phyloP scores from a whole-genome alignment of 1,140 invertebrate species.

The Frieseomelitta varia region DNA sequence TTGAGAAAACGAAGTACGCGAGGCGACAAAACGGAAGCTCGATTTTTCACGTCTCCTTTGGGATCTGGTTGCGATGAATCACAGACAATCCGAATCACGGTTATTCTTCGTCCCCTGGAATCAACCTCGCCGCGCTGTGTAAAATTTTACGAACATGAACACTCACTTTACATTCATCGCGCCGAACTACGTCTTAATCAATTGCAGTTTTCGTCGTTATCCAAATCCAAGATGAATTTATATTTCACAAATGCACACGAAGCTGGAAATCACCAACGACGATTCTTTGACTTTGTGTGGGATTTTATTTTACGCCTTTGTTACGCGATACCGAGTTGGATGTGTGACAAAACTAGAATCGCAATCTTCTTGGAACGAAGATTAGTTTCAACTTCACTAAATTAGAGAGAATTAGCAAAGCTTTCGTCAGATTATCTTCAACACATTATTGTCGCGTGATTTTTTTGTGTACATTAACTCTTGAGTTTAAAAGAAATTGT shows the following conservation, averaged over 20 bases:
- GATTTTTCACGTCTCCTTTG: not conserved
- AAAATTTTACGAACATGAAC: slow-evolving; percentile 2
- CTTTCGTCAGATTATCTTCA: too few species aligned
- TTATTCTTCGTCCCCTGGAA: slow-evolving; percentile 17
- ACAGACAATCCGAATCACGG: not conserved
- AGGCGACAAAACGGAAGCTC: not conserved
- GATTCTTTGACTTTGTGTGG: not conserved
- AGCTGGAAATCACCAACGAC: fast-evolving
- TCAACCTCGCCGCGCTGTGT: not conserved
- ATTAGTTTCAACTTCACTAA: too few species aligned
- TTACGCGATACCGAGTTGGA: too few species aligned
- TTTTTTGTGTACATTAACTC: too few species aligned
- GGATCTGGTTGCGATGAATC: not conserved
- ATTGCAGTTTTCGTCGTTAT: not conserved
- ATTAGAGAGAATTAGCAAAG: too few species aligned
- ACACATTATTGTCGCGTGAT: too few species aligned
- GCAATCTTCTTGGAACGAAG: too few species aligned
- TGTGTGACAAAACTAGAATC: too few species aligned
- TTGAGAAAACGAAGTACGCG: too few species aligned
- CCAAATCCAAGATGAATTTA: not conserved
- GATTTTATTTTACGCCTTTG: not conserved
- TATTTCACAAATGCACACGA: not conserved
- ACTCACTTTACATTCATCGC: slow-evolving; percentile 48
- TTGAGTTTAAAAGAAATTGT: too few species aligned
- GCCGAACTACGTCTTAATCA: slow-evolving; percentile 47